phyloP scores from a whole-genome alignment of 2,113 vertebrate genomes.

The Ceyx melanurus region DNA sequence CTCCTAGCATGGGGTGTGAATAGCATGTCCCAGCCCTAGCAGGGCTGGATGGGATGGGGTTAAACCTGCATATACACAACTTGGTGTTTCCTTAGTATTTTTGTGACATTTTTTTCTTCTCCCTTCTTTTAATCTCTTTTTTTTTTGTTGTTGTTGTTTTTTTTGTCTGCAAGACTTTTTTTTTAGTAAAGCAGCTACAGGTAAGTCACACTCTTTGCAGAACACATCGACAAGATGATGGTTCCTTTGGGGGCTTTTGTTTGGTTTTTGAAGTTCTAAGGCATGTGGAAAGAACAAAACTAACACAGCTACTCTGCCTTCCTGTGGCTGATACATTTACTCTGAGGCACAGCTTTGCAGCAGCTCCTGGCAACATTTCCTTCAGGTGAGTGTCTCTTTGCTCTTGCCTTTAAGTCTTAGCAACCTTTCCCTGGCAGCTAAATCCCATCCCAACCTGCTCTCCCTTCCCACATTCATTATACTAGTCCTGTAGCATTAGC shows the following conservation, averaged over 20 bases:
- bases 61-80: neutral
- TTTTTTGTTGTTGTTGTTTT: too few species aligned
- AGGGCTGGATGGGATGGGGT: neutral
- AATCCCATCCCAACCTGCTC: neutral
- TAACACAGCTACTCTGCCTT: neutral
- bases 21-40: neutral
- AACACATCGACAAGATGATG: neutral
- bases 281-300: neutral
- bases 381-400: neutral
- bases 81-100: neutral
- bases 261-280: neutral
- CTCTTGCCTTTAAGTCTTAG: neutral
- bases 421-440: neutral
- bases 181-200: neutral
- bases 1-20: neutral
- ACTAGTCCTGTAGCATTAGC: neutral
- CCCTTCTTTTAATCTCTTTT: neutral
- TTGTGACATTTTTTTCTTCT: neutral
- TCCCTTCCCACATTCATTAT: neutral
- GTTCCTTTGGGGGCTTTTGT: fast-evolving
- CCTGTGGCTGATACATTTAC: neutral
- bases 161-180: neutral
- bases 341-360: neutral
- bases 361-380: neutral
- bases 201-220: neutral